Evolutionary conservation across 1,140 invertebrate genomes (phyloP).

Genomic region (Sogatella furcifera): DNA sequence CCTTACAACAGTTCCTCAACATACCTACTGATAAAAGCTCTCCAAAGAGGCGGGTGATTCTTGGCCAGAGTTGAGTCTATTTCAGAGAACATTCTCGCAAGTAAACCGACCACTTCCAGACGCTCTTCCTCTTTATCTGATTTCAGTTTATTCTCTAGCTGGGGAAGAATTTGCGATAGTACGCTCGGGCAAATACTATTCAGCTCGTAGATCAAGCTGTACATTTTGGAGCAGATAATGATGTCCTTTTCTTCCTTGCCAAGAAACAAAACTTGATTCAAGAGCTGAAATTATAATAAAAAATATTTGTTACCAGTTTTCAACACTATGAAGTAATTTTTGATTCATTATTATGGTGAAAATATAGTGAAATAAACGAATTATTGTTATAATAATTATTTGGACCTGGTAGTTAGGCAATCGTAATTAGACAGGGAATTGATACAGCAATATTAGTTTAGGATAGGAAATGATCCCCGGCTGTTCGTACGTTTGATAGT

Average conservation of each 20-base stretch:
- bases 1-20: too few species aligned
- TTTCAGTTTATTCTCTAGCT: constrained; percentile 81
- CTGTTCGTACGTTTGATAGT: too few species aligned
- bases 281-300: constrained; percentile 84
- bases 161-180: constrained; percentile 79
- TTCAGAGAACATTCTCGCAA: constrained; percentile 95
- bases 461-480: too few species aligned
- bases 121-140: constrained; percentile 44
- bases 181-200: constrained; percentile 88
- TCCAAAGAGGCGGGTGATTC: constrained; percentile 78
- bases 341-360: too few species aligned
- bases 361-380: too few species aligned
- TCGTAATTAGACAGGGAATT: too few species aligned
- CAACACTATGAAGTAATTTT: too few species aligned
- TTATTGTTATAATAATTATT: too few species aligned
- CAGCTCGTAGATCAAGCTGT: constrained; percentile 93
- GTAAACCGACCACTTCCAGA: constrained; percentile 70
- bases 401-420: too few species aligned
- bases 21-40: constrained; percentile 72
- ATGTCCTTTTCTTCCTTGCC: constrained; percentile 78
- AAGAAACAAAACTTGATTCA: constrained; percentile 87
- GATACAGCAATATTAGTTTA: too few species aligned
- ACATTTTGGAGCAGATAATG: constrained; percentile 74
- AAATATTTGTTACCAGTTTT: too few species aligned
- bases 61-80: constrained; percentile 81